Conservation (phyloP, 2,797 vertebrate genomes). For the Petrocephalus sullivani region DNA sequence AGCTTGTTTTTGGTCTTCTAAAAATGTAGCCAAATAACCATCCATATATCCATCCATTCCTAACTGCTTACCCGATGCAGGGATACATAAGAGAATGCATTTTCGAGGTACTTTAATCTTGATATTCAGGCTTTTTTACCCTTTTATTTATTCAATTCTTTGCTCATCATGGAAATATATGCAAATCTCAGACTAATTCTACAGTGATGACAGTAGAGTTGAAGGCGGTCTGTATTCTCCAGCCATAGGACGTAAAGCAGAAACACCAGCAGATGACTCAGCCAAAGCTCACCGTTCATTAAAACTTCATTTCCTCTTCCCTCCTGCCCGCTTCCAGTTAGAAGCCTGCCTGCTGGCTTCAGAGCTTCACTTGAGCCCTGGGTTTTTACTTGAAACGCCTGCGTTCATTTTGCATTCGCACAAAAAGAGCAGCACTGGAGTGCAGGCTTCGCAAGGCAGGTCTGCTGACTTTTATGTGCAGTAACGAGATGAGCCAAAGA, state of each 20-base stretch:
- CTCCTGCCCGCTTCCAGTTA: background rate
- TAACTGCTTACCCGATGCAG: background rate
- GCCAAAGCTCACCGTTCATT: constrained; percentile 4
- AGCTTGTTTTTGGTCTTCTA: background rate
- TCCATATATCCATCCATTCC: background rate
- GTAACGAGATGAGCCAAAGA: background rate
- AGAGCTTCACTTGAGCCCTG: background rate
- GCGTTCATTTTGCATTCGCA: background rate
- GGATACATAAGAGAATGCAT: background rate
- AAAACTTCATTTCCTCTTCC: background rate
- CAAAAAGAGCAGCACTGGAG: background rate
- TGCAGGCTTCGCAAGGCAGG: background rate
- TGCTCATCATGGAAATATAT: constrained; percentile 4
- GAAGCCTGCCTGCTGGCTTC: constrained; percentile 12
- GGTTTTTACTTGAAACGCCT: constrained; percentile 3
- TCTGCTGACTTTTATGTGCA: background rate
- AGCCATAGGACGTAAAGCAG: background rate
- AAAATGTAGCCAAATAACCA: background rate
- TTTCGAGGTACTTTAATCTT: background rate
- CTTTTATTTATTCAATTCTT: background rate
- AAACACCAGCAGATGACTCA: background rate
- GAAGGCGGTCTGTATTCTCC: background rate
- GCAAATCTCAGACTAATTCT: background rate
- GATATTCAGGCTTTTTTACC: background rate
- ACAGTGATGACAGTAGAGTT: background rate